Base-by-base conservation (phyloP, 30 jellyfish, hydroid and myxozoan species). In the Chironex yamaguchii region DNA sequence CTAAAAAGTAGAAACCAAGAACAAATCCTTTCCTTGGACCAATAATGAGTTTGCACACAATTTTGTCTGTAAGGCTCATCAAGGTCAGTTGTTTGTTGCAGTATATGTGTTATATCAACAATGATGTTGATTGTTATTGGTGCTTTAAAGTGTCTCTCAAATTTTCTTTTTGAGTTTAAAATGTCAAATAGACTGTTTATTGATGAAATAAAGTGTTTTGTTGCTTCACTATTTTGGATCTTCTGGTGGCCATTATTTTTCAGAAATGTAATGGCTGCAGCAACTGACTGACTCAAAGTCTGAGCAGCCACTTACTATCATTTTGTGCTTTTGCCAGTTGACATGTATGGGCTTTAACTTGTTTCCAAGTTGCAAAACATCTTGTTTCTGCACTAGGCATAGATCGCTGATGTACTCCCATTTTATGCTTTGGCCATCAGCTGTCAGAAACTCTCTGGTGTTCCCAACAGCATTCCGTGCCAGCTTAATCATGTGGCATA, bases 141-240 rank as follows among this genome's bases (percentile, higher is more conserved):
- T 6, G 13, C 17, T 42, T 9, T 42, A 42, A 6, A 42, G 17
- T 42, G 58, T 6, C 58, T 42, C 13, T 17, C 95, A 36, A 74
- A 75, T 49, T 90, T 90, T 48, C 74, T 85, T 62, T 90, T 53
- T 28, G 94, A 86, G 63, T 86, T 86, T 29, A 86, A 65, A 3
- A 86, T 32, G 51, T 86, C 96, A 77, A 53, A 86, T 13, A 86
- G 35, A 28, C 79, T 36, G 71, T 86, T 83, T 49, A 74, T 0
- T 42, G 25, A 67, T n/a, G 85, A 32, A 85, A 73, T 72, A 23
- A 71, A 85, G 23, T 54, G 49, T 14, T 72, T 58, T 6, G 92
- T 85, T 49, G 91, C 53, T 30, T 52, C 92, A 1, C 75, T 52
- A 1, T 85, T 92, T 30, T 85, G 49, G 31, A 85, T 72, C 48